Base-by-base conservation (phyloP, 2,797 vertebrate species). In the Sphaeramia orbicularis region DNA sequence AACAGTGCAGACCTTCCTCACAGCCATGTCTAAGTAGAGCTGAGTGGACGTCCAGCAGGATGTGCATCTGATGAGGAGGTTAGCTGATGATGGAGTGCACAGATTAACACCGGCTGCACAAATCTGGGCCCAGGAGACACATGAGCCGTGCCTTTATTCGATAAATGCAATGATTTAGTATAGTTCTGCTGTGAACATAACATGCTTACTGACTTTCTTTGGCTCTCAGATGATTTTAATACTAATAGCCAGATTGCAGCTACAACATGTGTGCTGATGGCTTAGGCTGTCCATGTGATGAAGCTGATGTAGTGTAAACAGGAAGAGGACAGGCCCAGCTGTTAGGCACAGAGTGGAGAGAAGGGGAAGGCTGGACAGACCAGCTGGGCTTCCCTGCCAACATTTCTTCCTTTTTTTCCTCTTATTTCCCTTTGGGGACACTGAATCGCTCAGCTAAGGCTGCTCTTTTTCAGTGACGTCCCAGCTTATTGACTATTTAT, bases 251-350 rank as follows among this genome's bases (percentile, higher is more conserved):
- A 48, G 45, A 59, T 2, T 43, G 8, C 40, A 41, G 43, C 54
- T 44, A 35, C 27, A 60, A 7, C 47, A 15, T 35, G 41, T n/a
- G 15, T 6, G 51, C 45, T 36, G 42, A 53, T 9, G 38, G 38
- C 49, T 73, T 15, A 16, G 50, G 19, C 59, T 2, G 72, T 6
- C 70, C 65, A 60, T 60, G 65, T 49, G 13, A 78, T 60, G 59
- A 56, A 63, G 65, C 0, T 18, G 64, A 64, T 74, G 67, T 30
- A 76, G 71, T 64, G 70, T 81, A 79, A 86, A 86, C 78, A 81
- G 86, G 83, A 88, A 82, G 71, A 32, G 42, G 65, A 67, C 57
- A 52, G 64, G 59, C 61, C 78, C 76, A 84, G 76, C 76, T 84
- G 81, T 71, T 71, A 6, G 32, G 18, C 4, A 13, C 14, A 13